These are phyloP conservation scores for Lophochroa leadbeateri DNA, from an alignment of 2,113 vertebrate genomes.

Conservation along the genomic window DNA sequence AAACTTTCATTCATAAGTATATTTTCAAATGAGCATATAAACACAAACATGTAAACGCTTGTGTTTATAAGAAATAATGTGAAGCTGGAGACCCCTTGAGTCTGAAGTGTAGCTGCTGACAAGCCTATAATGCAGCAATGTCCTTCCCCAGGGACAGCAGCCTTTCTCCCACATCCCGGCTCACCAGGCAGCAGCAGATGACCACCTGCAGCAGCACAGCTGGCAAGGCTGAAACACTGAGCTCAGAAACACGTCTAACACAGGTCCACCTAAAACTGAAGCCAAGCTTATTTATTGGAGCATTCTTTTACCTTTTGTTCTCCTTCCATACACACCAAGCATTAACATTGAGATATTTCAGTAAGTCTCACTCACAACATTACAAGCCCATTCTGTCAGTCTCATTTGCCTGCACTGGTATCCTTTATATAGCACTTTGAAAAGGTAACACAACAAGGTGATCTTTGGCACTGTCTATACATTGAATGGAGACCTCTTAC, in stretches of 20 bases:
- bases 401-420: neutral
- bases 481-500: fast-evolving
- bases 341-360: neutral
- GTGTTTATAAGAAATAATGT: neutral
- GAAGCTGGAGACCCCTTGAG: fast-evolving
- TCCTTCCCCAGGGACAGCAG: neutral
- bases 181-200: fast-evolving
- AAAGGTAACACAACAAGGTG: fast-evolving
- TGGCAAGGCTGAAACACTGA: too few relatives aligned
- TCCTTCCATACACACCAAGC: neutral
- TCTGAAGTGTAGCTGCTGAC: neutral
- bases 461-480: fast-evolving
- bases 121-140: fast-evolving
- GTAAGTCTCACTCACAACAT: neutral
- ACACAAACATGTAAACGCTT: neutral
- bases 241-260: too few relatives aligned
- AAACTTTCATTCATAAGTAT: neutral
- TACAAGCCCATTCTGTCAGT: too few relatives aligned
- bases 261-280: too few relatives aligned
- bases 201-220: neutral
- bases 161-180: neutral
- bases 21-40: neutral
- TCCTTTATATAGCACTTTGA: neutral
- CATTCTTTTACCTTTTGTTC: too few relatives aligned
- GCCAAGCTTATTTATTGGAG: neutral